phyloP scores from a whole-genome alignment of 2,888 invertebrate species.

The Proisotoma minuta region DNA sequence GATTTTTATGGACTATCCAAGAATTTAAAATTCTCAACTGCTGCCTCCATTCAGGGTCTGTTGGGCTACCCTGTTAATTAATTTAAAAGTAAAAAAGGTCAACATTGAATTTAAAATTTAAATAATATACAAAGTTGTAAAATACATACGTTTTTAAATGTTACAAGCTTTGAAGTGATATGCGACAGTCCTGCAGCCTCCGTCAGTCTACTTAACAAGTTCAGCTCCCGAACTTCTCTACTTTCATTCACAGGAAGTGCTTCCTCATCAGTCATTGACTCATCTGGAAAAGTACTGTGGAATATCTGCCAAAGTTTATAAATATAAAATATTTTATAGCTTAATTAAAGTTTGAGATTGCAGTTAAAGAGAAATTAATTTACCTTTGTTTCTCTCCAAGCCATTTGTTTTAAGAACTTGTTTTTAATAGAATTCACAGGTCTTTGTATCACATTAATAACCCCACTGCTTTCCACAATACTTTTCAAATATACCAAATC shows the following conservation, averaged over 20 bases:
- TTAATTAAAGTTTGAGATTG: no score
- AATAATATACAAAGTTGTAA: neutral
- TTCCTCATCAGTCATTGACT: no score
- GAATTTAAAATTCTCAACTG: conserved; percentile 39
- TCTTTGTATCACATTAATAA: conserved; percentile 35
- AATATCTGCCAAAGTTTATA: conserved; percentile 20
- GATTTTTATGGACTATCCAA: conserved; percentile 27
- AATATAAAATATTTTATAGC: neutral
- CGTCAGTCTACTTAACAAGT: conserved; percentile 36
- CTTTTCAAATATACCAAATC: conserved; percentile 37
- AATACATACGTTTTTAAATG: conserved; percentile 36
- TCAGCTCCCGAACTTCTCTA: conserved; percentile 35
- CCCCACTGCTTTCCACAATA: conserved; percentile 42
- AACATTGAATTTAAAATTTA: neutral
- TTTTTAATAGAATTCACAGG: conserved; percentile 31
- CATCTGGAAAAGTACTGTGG: conserved; percentile 33
- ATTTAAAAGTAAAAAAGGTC: conserved; percentile 5
- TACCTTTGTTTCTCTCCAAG: conserved; percentile 43
- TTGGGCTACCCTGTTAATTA: conserved; percentile 28
- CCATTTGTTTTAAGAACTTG: conserved; percentile 42
- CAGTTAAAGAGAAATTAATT: no score
- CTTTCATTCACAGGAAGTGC: conserved; percentile 31
- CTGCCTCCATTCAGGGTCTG: conserved; percentile 37
- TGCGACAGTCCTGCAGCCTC: conserved; percentile 40
- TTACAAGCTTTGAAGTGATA: no score